These are phyloP conservation scores for Hemichromis elongatus DNA, from an alignment of 2,113 vertebrate species.

Conservation along the genomic window DNA sequence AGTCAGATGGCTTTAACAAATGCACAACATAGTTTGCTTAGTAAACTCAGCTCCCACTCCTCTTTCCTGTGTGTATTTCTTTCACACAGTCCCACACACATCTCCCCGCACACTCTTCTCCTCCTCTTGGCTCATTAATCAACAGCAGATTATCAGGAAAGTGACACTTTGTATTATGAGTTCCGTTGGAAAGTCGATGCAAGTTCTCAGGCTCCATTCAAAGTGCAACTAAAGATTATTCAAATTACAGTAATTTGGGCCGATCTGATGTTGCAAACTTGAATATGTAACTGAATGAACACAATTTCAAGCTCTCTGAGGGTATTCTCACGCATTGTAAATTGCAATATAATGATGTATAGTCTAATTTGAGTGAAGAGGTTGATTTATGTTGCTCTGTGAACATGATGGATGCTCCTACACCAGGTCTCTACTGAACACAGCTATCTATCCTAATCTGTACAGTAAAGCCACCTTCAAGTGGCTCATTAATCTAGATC, in stretches of 20 bases:
- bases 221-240: constrained; percentile 30
- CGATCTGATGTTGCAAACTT: not conserved
- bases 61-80: not conserved
- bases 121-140: constrained; percentile 61
- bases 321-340: not conserved
- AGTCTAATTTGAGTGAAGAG: not conserved
- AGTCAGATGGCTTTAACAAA: not conserved
- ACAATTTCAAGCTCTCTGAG: not conserved
- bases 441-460: constrained; percentile 7
- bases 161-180: constrained; percentile 61
- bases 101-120: not conserved
- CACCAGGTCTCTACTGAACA: constrained; percentile 6
- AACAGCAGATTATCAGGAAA: constrained; percentile 62
- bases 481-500: constrained; percentile 5
- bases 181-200: constrained; percentile 40
- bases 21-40: not conserved
- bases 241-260: constrained; percentile 6
- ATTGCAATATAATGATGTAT: not conserved
- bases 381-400: constrained; percentile 30
- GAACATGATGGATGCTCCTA: constrained; percentile 22
- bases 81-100: not conserved
- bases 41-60: not conserved
- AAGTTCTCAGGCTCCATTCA: constrained; percentile 29
- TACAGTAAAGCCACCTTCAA: not conserved
- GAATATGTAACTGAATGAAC: not conserved